Evolutionary conservation across 2,888 invertebrate species (phyloP), one percentile per base, ranked within the genome.

Genomic region (Torymus auratus): DNA sequence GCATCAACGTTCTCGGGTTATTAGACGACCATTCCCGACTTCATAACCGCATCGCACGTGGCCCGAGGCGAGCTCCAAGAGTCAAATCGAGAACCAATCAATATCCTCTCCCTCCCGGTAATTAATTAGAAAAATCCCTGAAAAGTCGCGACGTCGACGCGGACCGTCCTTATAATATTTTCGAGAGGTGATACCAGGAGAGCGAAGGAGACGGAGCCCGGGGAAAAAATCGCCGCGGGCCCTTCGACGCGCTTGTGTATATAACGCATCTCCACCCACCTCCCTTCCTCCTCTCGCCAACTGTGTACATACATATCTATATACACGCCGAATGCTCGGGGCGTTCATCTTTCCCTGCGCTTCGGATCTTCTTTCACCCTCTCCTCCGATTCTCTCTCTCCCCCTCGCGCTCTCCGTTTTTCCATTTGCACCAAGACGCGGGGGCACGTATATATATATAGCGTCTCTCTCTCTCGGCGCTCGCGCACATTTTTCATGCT

Each of bases 111-210:
- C 52, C 53, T 70, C 5, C 86, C 86, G 87, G 86, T 88, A 88
- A 88, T 88, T 88, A 88, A 88, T 88, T 88, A 87, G 86, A 88
- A 88, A 88, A 88, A 88, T 87, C 70, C 41, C 83, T 84, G 83
- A 86, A 86, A 88, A 87, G 83, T 83, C 79, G 78, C 56, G 60
- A 74, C 68, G 75, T 80, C 70, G n/a, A 41, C 41, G 5, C 60
- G 15, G 58, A 55, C 15, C 17, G 7, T 53, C 80, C 50, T 14
- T 53, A 60, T 53, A 65, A 74, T 74, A 74, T 73, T 62, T 68
- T 73, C 62, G 55, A 41, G 53, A 69, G 68, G 64, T 60, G 69
- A 62, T 69, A 69, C 58, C 60, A 13, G 62, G 52, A 60, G 14
- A 84, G 78, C 81, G 79, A 41, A 41, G 41, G 41, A 41, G 41